Base-by-base conservation (phyloP, 2,797 vertebrate genomes). In the Sebastes cheni region DNA sequence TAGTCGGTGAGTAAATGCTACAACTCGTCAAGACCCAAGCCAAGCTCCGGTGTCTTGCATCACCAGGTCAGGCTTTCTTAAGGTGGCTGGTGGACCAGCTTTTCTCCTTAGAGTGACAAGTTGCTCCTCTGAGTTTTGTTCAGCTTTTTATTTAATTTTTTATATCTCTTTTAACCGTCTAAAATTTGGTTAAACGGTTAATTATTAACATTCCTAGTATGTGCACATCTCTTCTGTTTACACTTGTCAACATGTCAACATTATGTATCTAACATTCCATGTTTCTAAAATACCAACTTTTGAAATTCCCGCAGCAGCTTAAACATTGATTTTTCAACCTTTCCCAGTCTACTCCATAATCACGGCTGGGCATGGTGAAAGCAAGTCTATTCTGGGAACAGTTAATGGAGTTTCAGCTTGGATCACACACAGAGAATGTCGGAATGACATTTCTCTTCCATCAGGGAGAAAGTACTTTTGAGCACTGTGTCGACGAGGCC, bases 361-460 rank as follows among this genome's bases (percentile, higher is more conserved):
- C 64, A 67, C 58, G 2, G 79, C 46, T 60, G 52, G 50, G 10
- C n/a, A 66, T 23, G 11, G 58, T 58, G 42, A 67, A 42, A 76
- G 80, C 10, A 54, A 77, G 72, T 83, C 73, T 91, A 84, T 86
- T 86, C 66, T 82, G 61, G 79, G 79, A 79, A 29, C 82, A 59
- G 70, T 76, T 83, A 85, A 85, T 87, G 67, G 77, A 77, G 60
- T 85, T 88, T 86, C 65, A 72, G 78, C 71, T 81, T 52, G 61
- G 81, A 88, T 87, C 75, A 68, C 81, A 78, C 76, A 69, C 52
- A 18, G 61, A 84, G 72, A 85, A 87, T 81, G 87, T 84, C 67
- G 25, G 65, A 86, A 77, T 87, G 86, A 84, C 87, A 90, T 88
- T 88, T 86, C 75, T 80, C 75, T 80, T 81, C 75, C 83, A 84